Conservation (phyloP, 1,140 invertebrate genomes). For the Micrasema longulum region DNA sequence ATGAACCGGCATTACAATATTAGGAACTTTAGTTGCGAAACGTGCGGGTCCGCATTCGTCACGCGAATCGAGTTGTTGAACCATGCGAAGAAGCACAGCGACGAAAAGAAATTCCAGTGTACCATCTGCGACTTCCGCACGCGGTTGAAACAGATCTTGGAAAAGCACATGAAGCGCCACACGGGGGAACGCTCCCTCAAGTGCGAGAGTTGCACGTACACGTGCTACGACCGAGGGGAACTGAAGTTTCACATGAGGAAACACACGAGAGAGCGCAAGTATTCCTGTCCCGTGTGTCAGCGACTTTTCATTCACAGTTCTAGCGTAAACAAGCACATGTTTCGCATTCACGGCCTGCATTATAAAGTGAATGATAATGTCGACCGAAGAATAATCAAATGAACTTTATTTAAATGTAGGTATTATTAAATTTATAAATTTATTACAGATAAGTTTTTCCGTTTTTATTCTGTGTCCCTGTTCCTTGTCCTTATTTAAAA, state of each 20-base stretch:
- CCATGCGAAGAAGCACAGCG: slow-evolving; percentile 63
- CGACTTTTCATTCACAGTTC: slow-evolving; percentile 66
- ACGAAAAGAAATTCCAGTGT: slow-evolving; percentile 68
- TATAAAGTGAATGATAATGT: slow-evolving; percentile 60
- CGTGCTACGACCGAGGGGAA: not conserved
- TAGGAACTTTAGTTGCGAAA: slow-evolving; percentile 64
- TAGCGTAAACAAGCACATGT: slow-evolving; percentile 65
- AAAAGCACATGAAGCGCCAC: slow-evolving; percentile 57
- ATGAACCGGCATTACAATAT: slow-evolving; percentile 65
- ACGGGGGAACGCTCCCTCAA: slow-evolving; percentile 42
- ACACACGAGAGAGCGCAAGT: slow-evolving; percentile 41
- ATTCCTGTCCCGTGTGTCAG: slow-evolving; percentile 54
- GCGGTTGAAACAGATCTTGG: slow-evolving; percentile 61
- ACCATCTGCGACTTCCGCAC: slow-evolving; percentile 67
- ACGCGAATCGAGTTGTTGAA: slow-evolving; percentile 63
- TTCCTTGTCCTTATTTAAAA: too few species aligned
- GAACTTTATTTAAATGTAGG: slow-evolving; percentile 20
- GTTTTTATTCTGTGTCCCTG: too few species aligned
- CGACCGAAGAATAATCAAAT: slow-evolving; percentile 48
- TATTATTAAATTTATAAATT: not conserved
- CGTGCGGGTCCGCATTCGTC: slow-evolving; percentile 65
- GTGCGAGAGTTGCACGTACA: slow-evolving; percentile 32
- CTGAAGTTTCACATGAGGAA: slow-evolving; percentile 37
- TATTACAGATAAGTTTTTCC: too few species aligned
- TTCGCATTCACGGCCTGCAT: slow-evolving; percentile 60